Evolutionary conservation across 2,113 vertebrate genomes (phyloP), one percentile per base, ranked within the genome.

Genomic region (Entosphenus tridentatus): DNA sequence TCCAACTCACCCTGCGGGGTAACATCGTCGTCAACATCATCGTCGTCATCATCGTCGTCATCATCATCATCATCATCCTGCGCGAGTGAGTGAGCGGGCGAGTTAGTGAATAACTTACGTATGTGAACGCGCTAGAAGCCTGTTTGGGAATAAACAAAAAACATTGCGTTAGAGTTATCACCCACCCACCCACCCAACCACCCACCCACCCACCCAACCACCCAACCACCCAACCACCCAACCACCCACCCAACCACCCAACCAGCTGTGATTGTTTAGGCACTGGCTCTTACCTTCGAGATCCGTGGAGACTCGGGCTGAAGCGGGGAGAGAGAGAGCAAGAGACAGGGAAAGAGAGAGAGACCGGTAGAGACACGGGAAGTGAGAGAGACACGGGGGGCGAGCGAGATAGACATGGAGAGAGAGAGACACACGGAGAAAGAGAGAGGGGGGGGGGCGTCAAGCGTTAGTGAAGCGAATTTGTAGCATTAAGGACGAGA

Each of bases 221-320:
- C 59, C 17, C 14, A 65, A 1, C 59, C 14, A 17, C 59, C 59
- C 17, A 65, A 8, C 59, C 14, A n/a, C 1, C 8, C 17, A 17
- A 2, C 59, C 17, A n/a, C 7, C 17, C 17, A 14, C 2, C 59
- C 17, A 17, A 8, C 7, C 59, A 65, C 1, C 14, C 14, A 65
- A 6, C 14, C 59, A 17, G 1, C 17, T 2, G 14, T 17, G 14
- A 65, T 65, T 17, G 8, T 17, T 17, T 65, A 14, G 14, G 14
- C 59, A n/a, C 17, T 11, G 67, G 13, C 3, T 11, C 10, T 5
- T 12, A 68, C 12, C 12, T 10, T 54, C 17, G 10, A 56, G 21
- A 12, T 8, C 4, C 55, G 17, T 10, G 17, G 81, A 75, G 71
- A 81, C 79, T 4, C 76, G 77, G 57, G 73, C 75, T 72, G 78